Evolutionary conservation across 2,113 vertebrate genomes (phyloP).

Genomic region (Pavo muticus): DNA sequence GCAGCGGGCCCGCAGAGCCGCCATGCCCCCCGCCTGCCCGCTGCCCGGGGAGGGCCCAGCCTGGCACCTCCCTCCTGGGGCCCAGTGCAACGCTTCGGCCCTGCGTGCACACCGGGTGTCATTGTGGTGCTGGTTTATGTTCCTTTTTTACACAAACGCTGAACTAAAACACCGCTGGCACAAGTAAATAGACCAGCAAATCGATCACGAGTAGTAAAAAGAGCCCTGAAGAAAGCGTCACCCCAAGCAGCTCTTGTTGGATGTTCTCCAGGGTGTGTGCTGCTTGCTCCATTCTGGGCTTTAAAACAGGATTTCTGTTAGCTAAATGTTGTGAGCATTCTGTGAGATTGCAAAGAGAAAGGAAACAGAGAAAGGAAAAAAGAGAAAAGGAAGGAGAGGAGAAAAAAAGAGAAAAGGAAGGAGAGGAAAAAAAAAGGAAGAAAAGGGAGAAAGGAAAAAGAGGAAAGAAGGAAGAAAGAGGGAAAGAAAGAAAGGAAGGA

Average conservation of each 20-base stretch:
- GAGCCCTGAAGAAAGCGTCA: rapidly evolving
- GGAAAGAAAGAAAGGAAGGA: not conserved
- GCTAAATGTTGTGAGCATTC: not conserved
- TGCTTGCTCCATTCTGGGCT: not conserved
- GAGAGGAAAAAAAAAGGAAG: too few relatives aligned
- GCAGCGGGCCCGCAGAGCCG: not conserved
- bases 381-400: not conserved
- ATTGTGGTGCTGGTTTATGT: not conserved
- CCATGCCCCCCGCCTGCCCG: not conserved
- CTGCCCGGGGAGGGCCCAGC: not conserved
- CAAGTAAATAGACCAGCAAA: not conserved
- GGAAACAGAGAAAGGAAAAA: not conserved
- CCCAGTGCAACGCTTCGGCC: not conserved
- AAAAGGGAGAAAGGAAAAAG: not conserved
- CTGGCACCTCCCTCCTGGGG: not conserved
- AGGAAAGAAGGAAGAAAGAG: not conserved
- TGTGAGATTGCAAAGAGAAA: not conserved
- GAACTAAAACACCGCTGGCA: not conserved
- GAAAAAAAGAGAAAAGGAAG: not conserved
- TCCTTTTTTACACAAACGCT: not conserved
- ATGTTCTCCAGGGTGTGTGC: rapidly evolving
- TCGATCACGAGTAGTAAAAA: not conserved
- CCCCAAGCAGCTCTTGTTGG: not conserved
- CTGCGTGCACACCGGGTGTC: too few relatives aligned
- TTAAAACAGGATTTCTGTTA: not conserved